phyloP scores from a whole-genome alignment of 1,140 invertebrate species.

The Araneus ventricosus region DNA sequence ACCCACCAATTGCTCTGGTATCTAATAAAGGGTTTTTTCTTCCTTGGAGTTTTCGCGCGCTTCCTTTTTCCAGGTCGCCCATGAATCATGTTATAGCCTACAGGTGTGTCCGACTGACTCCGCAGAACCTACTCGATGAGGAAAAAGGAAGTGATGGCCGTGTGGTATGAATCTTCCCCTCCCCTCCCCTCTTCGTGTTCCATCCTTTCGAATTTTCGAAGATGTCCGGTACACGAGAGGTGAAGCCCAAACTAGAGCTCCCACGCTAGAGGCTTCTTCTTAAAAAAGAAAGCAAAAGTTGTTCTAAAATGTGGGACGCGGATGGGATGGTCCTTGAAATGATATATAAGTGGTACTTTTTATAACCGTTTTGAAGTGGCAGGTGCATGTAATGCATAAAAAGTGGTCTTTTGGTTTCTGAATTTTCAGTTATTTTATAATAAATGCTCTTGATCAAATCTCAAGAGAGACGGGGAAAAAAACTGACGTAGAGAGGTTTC shows the following conservation, averaged over 20 bases:
- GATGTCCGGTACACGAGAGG: background rate
- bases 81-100: constrained; percentile 31
- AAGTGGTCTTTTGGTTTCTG: too few species aligned
- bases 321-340: background rate
- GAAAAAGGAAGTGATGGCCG: constrained; percentile 50
- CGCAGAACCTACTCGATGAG: constrained; percentile 5
- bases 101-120: constrained; percentile 63
- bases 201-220: constrained; percentile 3
- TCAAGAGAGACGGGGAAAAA: too few species aligned
- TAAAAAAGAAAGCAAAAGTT: background rate
- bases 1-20: background rate
- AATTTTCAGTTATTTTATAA: too few species aligned
- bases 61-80: background rate
- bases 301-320: background rate
- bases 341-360: background rate
- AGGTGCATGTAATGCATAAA: background rate
- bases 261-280: background rate
- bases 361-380: background rate
- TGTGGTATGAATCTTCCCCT: background rate
- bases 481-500: too few species aligned
- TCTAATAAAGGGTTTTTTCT: background rate
- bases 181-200: background rate
- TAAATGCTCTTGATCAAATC: too few species aligned
- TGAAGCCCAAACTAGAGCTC: background rate
- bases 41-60: background rate